These are phyloP conservation scores for Apostichopus californicus DNA, from an alignment of 35 echinoderm and acorn worm genomes.

Conservation along the genomic window DNA sequence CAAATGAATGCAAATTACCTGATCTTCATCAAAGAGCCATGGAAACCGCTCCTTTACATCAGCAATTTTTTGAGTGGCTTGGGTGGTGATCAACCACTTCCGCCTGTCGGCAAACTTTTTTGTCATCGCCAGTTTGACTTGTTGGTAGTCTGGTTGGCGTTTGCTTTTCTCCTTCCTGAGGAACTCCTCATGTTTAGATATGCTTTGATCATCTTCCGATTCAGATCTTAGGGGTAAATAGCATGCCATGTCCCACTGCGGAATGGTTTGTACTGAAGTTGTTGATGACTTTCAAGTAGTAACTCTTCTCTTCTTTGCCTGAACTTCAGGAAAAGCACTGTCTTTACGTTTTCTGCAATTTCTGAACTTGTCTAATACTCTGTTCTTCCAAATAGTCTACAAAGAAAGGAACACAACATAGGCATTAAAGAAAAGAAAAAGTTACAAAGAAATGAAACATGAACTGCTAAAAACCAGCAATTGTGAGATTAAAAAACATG, in stretches of 20 bases:
- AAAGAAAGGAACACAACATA: neutral
- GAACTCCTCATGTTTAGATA: slow-evolving; percentile 28
- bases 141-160: slow-evolving; percentile 14
- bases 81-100: slow-evolving; percentile 25
- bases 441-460: no score
- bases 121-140: slow-evolving; percentile 24
- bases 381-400: slow-evolving; percentile 29
- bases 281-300: no score
- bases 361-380: slow-evolving; percentile 32
- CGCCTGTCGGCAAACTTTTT: slow-evolving; percentile 32
- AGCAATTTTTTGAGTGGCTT: slow-evolving; percentile 5
- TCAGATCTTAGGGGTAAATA: slow-evolving; percentile 7
- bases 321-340: neutral
- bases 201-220: slow-evolving; percentile 39
- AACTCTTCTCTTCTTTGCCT: slow-evolving; percentile 16
- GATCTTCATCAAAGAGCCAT: slow-evolving; percentile 55
- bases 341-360: slow-evolving; percentile 23
- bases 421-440: neutral
- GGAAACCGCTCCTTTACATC: slow-evolving; percentile 39
- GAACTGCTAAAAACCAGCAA: no score
- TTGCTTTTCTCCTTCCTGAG: slow-evolving; percentile 42
- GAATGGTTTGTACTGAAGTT: neutral
- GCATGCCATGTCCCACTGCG: slow-evolving; percentile 14
- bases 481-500: no score
- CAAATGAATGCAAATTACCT: neutral